Base-by-base conservation (phyloP, 2,797 vertebrate species). In the Clarias pachynema region DNA sequence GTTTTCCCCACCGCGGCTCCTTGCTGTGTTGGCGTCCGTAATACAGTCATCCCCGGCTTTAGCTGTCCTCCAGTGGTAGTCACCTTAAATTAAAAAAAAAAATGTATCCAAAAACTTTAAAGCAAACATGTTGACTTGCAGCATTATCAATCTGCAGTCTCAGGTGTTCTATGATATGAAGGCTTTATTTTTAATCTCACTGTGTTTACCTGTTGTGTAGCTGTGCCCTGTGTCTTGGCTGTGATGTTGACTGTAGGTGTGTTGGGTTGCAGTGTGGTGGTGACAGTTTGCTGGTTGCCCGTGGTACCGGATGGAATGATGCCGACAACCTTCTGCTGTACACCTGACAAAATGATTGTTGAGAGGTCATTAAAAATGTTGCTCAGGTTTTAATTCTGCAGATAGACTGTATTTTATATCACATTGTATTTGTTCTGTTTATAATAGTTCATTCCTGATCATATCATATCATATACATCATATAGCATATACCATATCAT, bases 261-360 rank as follows among this genome's bases (percentile, higher is more conserved):
- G 89, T 96, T 97, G 66, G 98, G 97, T 93, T 99, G 98, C 96
- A 98, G 98, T 92, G 97, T 95, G 92, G 96, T 97, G 93, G 96
- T 97, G 79, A 53, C 12, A 3, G 97, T 98, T 91, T 98, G 97
- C 83, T 96, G 95, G 89, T 94, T 96, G 60, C 95, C 94, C 82
- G 97, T 94, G 80, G 97, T 95, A 90, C 95, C 95, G 49, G 98
- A 97, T 80, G 97, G 98, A 94, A 99, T 98, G 94, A 99, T 98
- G 82, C 98, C 97, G 94, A 99, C 91, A 78, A 99, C 97, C 91
- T 99, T 99, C 93, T 99, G 98, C 90, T 99, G 98, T 84, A 95
- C 91, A 87, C 94, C 95, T 95, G 87, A 14, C 68, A 78, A n/a
- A 18, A 60, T 37, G 40, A 31, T 7, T 53, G 29, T 40, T 2